Base-by-base conservation (phyloP, 2,113 vertebrate genomes). In the Ammodytes dubius region DNA sequence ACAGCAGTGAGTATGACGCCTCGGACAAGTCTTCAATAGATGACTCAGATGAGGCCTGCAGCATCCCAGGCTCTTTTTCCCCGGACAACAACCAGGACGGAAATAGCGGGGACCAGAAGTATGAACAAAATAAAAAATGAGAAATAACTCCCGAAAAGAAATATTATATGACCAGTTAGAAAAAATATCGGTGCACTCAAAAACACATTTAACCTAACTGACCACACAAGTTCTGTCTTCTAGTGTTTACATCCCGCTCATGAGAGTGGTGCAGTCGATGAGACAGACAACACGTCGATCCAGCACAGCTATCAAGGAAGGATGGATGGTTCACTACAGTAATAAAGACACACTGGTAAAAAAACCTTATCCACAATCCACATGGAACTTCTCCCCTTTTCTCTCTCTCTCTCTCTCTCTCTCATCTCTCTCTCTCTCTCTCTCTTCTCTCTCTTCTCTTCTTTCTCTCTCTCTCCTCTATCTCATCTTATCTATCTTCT, bases 241-340 rank as follows among this genome's bases (percentile, higher is more conserved):
- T 74, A 97, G 96, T 85, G 94, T 95, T 79, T 90, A 97, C 87
- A 97, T 97, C 71, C 97, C 97, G 0, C 84, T 97, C 45, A 97
- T 97, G 97, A 94, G 97, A 66, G 97, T 98, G 74, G 97, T 98
- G 4, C 97, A 98, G 92, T 98, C 97, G 0, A 94, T 98, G 78
- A 91, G 96, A n/a, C 97, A 98, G 87, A 97, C 96, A 0, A 97
- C 96, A 0, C 95, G 96, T 4, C 95, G 96, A 45, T 97, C 97
- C 59, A 97, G 96, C 82, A 97, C 95, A 0, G 92, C 96, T 2
- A 94, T 97, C 70, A 96, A 96, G 8, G 96, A 97, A 86, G 96
- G 97, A 19, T 97, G 96, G 96, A 93, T 97, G 94, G 96, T 97
- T 74, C 97, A 97, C 88, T 97, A 96, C 94, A 97, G 95, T 91